phyloP scores from a whole-genome alignment of 2,888 invertebrate species.

The Anorthoa munda region DNA sequence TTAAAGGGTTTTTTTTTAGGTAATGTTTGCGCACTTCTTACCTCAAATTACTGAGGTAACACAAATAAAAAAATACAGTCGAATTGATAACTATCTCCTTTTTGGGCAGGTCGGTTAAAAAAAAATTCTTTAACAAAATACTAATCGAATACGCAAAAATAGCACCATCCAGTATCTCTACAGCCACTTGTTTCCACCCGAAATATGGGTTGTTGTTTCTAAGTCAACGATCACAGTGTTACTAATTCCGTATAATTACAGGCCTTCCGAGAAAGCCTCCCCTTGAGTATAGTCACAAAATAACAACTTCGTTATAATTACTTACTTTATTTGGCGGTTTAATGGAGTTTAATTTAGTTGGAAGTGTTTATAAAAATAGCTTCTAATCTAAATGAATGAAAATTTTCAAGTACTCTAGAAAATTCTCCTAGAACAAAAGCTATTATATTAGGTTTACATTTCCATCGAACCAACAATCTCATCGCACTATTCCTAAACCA shows the following conservation, averaged over 20 bases:
- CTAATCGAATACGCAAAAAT: not conserved
- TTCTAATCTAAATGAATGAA: not conserved
- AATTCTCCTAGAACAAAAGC: not conserved
- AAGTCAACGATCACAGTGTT: slow-evolving; percentile 12
- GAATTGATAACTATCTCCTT: too few species aligned
- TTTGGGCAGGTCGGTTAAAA: too few species aligned
- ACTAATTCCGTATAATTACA: slow-evolving; percentile 34
- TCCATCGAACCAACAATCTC: too few species aligned
- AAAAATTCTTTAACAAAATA: too few species aligned
- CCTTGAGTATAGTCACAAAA: slow-evolving; percentile 4
- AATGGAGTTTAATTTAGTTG: slow-evolving; percentile 13
- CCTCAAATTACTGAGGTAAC: too few species aligned
- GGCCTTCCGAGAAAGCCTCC: slow-evolving; percentile 22
- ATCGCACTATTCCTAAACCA: too few species aligned
- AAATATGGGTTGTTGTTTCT: slow-evolving; percentile 35
- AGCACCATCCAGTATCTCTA: slow-evolving; percentile 3
- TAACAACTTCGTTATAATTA: slow-evolving; percentile 31
- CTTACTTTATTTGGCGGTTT: slow-evolving; percentile 15
- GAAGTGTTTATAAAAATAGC: slow-evolving; percentile 21
- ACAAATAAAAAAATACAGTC: too few species aligned
- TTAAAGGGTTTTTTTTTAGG: too few species aligned
- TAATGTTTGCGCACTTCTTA: too few species aligned
- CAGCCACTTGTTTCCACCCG: not conserved
- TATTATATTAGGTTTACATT: too few species aligned
- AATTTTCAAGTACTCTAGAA: not conserved